These are phyloP conservation scores for Passer montanus DNA, from an alignment of 2,113 vertebrate species.

Conservation along the genomic window DNA sequence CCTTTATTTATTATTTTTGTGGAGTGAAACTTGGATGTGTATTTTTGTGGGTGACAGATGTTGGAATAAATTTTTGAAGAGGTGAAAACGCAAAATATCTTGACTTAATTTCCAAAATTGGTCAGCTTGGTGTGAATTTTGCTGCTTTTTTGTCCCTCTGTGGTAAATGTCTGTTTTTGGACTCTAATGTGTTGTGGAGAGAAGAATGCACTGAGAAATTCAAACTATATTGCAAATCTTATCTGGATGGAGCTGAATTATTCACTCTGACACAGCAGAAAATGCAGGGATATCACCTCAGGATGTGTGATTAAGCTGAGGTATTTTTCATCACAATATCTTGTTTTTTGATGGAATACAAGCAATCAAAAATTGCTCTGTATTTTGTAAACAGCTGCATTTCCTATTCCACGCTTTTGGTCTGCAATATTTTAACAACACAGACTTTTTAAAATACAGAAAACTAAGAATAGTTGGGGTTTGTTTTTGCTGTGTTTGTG, in stretches of 20 bases:
- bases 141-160: not conserved
- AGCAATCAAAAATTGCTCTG: not conserved
- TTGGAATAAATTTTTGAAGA: not conserved
- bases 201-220: not conserved
- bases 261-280: not conserved
- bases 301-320: not conserved
- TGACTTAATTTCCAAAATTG: not conserved
- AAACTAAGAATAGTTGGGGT: fast-evolving
- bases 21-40: not conserved
- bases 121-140: not conserved
- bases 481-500: not conserved
- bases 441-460: not conserved
- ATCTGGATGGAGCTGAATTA: not conserved
- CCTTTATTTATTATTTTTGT: not conserved
- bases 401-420: not conserved
- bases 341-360: not conserved
- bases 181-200: not conserved
- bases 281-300: not conserved
- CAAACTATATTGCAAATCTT: not conserved
- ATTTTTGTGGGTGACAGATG: not conserved
- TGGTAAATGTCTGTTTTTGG: not conserved
- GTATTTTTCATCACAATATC: not conserved
- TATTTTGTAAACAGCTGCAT: not conserved
- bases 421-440: not conserved
- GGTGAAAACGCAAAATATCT: not conserved